Percentiles rank a stretch among this genome's conserved stretches.
phyloP scores from a whole-genome alignment of 2,888 invertebrate genomes.

The Callimorpha dominula region DNA sequence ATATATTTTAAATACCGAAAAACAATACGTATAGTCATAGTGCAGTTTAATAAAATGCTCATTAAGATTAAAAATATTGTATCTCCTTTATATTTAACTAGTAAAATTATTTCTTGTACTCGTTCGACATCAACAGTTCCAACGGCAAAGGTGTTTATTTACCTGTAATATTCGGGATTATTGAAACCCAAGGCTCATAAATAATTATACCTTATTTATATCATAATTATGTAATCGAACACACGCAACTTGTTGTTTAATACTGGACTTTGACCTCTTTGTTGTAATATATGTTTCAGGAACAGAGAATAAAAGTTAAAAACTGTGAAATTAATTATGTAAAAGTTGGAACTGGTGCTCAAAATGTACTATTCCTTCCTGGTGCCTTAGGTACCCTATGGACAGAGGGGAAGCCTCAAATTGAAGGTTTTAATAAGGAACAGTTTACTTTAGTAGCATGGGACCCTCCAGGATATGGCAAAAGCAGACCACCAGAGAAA shows the following conservation, averaged over 20 bases:
- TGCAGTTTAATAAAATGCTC: constrained; percentile 39
- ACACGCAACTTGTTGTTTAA: not conserved
- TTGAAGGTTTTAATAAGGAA: constrained; percentile 88
- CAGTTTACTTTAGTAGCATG: constrained; percentile 90
- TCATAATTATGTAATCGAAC: not conserved
- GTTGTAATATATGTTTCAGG: constrained; percentile 74
- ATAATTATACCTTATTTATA: not conserved
- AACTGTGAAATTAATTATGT: constrained; percentile 86
- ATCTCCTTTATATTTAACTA: constrained; percentile 29
- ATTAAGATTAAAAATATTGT: constrained; percentile 45
- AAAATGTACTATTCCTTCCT: constrained; percentile 90
- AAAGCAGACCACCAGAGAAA: constrained; percentile 92
- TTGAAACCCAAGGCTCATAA: not conserved
- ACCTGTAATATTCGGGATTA: too few species aligned
- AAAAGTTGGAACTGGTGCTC: constrained; percentile 87
- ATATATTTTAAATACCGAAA: not conserved
- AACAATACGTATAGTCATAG: not conserved
- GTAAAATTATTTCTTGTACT: constrained; percentile 43
- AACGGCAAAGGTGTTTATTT: constrained; percentile 50
- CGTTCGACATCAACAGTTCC: constrained; percentile 52
- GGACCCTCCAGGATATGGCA: constrained; percentile 96
- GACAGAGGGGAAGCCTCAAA: constrained; percentile 94
- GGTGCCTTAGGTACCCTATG: constrained; percentile 93
- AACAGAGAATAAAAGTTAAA: constrained; percentile 88
- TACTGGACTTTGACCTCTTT: not conserved